phyloP scores from a whole-genome alignment of 2,797 vertebrate genomes.

The Remorina albescens region DNA sequence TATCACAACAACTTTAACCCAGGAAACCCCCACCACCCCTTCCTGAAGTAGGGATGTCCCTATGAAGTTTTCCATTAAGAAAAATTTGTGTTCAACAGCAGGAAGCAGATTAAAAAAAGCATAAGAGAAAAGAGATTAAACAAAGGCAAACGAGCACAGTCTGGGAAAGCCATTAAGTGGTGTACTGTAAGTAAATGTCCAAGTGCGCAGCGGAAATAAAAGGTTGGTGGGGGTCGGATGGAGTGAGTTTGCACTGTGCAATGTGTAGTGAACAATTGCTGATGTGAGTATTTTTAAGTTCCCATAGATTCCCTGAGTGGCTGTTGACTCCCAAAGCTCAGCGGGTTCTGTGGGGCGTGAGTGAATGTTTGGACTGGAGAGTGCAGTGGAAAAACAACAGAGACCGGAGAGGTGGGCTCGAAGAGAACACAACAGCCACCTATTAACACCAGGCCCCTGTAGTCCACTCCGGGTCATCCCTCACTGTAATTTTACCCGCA shows the following conservation, averaged over 20 bases:
- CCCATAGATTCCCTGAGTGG: constrained; percentile 76
- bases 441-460: constrained; percentile 18
- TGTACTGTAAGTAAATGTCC: constrained; percentile 62
- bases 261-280: constrained; percentile 65
- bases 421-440: constrained; percentile 30
- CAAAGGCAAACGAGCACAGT: constrained; percentile 69
- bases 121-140: constrained; percentile 61
- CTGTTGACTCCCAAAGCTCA: constrained; percentile 71
- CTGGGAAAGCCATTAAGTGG: constrained; percentile 78
- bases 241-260: constrained; percentile 54
- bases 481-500: constrained; percentile 47
- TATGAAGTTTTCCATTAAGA: constrained; percentile 54
- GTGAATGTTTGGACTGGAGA: constrained; percentile 58
- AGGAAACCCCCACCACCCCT: too few species aligned
- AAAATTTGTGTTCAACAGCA: constrained; percentile 54
- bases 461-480: constrained; percentile 22
- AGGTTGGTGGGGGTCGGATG: constrained; percentile 45
- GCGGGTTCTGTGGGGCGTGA: constrained; percentile 70
- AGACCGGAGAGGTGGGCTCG: constrained; percentile 36
- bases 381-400: constrained; percentile 66
- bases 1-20: constrained; percentile 52
- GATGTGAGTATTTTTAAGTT: constrained; percentile 82
- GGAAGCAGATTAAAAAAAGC: constrained; percentile 35
- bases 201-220: constrained; percentile 67
- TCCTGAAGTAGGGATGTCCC: neutral